Percentiles rank a stretch among this genome's conserved stretches.
Evolutionary conservation across 2,888 invertebrate genomes (phyloP).

Genomic region (Tenodera sinensis): DNA sequence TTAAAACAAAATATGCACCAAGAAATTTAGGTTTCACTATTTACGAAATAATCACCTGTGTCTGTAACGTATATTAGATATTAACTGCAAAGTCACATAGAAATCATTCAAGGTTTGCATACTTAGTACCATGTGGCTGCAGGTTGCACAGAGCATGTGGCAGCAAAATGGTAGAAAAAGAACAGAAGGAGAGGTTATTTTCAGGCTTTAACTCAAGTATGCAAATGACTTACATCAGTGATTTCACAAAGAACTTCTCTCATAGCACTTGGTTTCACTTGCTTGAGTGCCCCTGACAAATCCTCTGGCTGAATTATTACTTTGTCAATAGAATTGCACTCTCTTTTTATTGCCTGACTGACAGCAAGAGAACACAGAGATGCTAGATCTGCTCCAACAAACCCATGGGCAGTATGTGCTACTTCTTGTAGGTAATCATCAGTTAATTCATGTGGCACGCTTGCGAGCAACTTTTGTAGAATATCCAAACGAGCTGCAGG

Average conservation of each 20-base stretch:
- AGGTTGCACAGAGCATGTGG: no score
- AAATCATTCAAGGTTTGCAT: no score
- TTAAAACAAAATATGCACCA: no score
- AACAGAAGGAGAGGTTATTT: no score
- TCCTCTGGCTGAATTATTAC: conserved; percentile 47
- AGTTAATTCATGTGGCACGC: conserved; percentile 54
- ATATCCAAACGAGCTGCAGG: conserved; percentile 64
- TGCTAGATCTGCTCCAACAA: conserved; percentile 83
- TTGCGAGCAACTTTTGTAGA: conserved; percentile 58
- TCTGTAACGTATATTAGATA: no score
- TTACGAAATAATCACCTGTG: no score
- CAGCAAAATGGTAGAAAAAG: no score
- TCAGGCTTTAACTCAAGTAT: not conserved
- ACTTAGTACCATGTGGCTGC: no score
- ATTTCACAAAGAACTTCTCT: conserved; percentile 83
- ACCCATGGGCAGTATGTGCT: conserved; percentile 67
- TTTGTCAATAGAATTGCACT: not conserved
- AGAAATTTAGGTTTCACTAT: no score
- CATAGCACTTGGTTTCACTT: conserved; percentile 86
- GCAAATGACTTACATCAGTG: conserved; percentile 61
- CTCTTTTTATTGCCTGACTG: conserved; percentile 51
- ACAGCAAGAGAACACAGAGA: conserved; percentile 73
- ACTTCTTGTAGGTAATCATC: conserved; percentile 51
- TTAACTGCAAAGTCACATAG: no score
- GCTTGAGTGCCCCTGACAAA: conserved; percentile 60